Percentiles rank a stretch among this genome's conserved stretches.
phyloP scores from a whole-genome alignment of 2,113 vertebrate genomes.

The Panurus biarmicus region DNA sequence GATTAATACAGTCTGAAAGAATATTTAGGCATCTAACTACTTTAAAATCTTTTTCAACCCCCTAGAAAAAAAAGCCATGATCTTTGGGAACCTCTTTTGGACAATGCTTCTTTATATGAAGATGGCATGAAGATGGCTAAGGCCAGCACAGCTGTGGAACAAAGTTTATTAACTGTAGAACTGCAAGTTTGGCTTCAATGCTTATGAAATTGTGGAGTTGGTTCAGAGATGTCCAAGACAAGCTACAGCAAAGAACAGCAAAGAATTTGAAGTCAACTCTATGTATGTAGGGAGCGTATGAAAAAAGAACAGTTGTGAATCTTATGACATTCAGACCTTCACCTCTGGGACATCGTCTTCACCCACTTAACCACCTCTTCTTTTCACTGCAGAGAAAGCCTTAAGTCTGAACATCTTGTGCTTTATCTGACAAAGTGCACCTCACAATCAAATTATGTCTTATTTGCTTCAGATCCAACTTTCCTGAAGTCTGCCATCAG shows the following conservation, averaged over 20 bases:
- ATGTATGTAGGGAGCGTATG: neutral
- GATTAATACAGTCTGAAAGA: neutral
- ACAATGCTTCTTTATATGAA: neutral
- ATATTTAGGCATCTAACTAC: neutral
- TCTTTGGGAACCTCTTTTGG: neutral
- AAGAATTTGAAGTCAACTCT: neutral
- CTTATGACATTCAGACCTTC: neutral
- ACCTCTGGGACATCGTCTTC: neutral
- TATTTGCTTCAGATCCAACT: neutral
- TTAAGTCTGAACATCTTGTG: neutral
- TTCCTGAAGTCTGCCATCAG: neutral
- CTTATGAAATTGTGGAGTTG: neutral
- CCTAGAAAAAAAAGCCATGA: neutral
- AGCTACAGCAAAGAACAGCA: neutral
- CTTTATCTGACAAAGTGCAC: neutral
- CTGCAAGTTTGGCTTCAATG: neutral
- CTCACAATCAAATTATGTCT: neutral
- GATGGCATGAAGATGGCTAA: neutral
- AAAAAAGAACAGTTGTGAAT: neutral
- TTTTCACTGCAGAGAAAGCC: neutral
- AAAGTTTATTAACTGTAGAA: neutral
- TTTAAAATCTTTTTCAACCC: neutral
- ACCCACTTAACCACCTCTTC: neutral
- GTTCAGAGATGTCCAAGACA: neutral
- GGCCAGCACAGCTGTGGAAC: neutral